Evolutionary conservation across 2,888 invertebrate genomes (phyloP), one percentile per base, ranked within the genome.

Genomic region (Agonum fuliginosum): DNA sequence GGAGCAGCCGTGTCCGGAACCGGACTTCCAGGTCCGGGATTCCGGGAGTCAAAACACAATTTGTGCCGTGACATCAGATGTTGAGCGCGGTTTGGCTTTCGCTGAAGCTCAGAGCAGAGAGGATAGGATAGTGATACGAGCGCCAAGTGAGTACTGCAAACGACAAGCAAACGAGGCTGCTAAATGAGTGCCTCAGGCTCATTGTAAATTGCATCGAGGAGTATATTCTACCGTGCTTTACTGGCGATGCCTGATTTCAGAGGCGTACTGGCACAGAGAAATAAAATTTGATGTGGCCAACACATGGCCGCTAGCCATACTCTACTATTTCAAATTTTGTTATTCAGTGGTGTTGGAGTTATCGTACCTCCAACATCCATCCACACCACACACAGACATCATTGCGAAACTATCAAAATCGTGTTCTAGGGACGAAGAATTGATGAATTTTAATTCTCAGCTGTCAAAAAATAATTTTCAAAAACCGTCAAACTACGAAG

Each of bases 121-220:
- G 4, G n/a, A 12, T 22, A 54, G 54, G 24, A 54, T 24, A 22
- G 54, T 54, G 58, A 62, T 62, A 62, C 43, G 67, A 37, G 41
- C 22, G 19, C 37, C 58, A n/a, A n/a, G 58, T 72, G 58, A 58
- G 24, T 43, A 65, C 62, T 74, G 74, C 74, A 74, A 65, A 74
- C 62, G 74, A 74, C 74, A 74, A 27, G 43, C 30, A 65, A 65
- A 74, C 62, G 62, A 65, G 74, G 12, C 37, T 30, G 65, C 62
- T 74, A 74, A 74, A 74, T 74, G 74, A 74, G 46, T 65, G 74
- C 74, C 74, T n/a, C 12, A 37, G 74, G 74, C 74, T 24, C 24
- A 74, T 74, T 74, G 74, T 74, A 74, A 74, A 74, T 74, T 74
- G 74, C 74, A 65, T 74, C 74, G 73, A 54, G 58, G 12, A 19